A percentile compares a stretch with the other conserved stretches of the same genome.
These are phyloP conservation scores for Sebastes dallii DNA, from an alignment of 2,797 vertebrate genomes.

Conservation along the genomic window DNA sequence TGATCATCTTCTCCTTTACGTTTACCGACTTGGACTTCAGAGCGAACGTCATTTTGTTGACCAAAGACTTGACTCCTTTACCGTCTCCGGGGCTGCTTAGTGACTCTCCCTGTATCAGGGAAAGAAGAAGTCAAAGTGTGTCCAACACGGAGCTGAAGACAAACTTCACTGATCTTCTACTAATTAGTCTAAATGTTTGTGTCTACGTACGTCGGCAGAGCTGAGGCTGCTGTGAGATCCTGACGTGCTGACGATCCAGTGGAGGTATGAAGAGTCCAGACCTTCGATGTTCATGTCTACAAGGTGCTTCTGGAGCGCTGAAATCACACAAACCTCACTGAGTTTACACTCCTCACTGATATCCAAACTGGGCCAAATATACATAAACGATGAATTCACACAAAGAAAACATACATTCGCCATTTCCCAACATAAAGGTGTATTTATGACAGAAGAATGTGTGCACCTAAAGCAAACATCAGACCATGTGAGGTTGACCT, in stretches of 20 bases:
- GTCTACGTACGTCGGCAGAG: slow-evolving; percentile 89
- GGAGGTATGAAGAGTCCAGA: slow-evolving; percentile 94
- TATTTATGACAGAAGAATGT: neutral
- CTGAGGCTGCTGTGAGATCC: slow-evolving; percentile 91
- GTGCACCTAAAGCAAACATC: too few relatives aligned
- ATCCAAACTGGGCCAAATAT: neutral
- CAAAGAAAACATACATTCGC: neutral
- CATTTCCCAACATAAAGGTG: neutral
- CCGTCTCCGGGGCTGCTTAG: slow-evolving; percentile 88
- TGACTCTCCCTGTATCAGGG: slow-evolving; percentile 74
- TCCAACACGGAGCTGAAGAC: neutral
- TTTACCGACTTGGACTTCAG: slow-evolving; percentile 98
- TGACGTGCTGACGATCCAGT: slow-evolving; percentile 98
- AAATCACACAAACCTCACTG: slow-evolving; percentile 5
- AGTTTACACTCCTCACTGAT: neutral
- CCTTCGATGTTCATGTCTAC: slow-evolving; percentile 98
- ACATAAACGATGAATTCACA: accelerated
- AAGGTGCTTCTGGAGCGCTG: slow-evolving; percentile 95
- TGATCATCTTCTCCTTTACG: slow-evolving; percentile 98
- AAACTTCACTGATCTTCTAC: neutral
- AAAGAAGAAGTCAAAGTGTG: neutral
- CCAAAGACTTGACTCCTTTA: slow-evolving; percentile 95
- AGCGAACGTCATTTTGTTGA: slow-evolving; percentile 99
- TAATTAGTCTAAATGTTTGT: neutral
- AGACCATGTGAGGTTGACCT: too few relatives aligned